Percentiles rank a stretch among this genome's conserved stretches.
Evolutionary conservation across 2,888 invertebrate species (phyloP).

Genomic region (Panopea generosa): DNA sequence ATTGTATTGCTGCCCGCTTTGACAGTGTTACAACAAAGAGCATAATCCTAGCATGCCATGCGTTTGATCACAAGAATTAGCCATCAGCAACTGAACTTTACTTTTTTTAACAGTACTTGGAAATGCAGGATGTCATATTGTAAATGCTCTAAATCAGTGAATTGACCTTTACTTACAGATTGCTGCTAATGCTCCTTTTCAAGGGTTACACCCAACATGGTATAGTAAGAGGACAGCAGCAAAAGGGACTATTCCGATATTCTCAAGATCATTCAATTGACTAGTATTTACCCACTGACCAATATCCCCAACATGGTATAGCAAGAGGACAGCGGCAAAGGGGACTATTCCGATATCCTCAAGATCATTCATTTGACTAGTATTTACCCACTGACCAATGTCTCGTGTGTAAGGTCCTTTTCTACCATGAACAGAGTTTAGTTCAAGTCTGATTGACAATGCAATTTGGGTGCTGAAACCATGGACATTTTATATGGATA

Average conservation of each 20-base stretch:
- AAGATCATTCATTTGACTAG: slow-evolving; percentile 41
- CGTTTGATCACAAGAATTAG: slow-evolving; percentile 55
- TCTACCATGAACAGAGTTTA: slow-evolving; percentile 46
- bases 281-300: slow-evolving; percentile 40
- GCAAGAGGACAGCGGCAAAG: slow-evolving; percentile 36
- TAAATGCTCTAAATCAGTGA: slow-evolving; percentile 31
- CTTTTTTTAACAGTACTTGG: slow-evolving; percentile 1
- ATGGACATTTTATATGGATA: no score
- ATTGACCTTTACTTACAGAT: slow-evolving; percentile 40
- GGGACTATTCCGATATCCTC: slow-evolving; percentile 45
- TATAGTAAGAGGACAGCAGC: slow-evolving; percentile 38
- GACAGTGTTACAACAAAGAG: slow-evolving; percentile 19
- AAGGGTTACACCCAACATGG: slow-evolving; percentile 35
- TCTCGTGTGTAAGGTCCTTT: slow-evolving; percentile 42
- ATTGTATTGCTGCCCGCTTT: slow-evolving; percentile 26
- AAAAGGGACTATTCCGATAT: slow-evolving; percentile 45
- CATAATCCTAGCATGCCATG: slow-evolving; percentile 23
- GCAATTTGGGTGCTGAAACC: no score
- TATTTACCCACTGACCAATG: slow-evolving; percentile 47
- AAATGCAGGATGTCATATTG: slow-evolving; percentile 39
- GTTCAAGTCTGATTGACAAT: no score
- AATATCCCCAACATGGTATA: no score
- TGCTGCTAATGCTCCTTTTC: slow-evolving; percentile 22
- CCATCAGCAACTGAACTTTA: slow-evolving; percentile 19
- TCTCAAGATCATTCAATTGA: slow-evolving; percentile 39